phyloP scores from a whole-genome alignment of 2,888 invertebrate species.

The Colletes collaris region DNA sequence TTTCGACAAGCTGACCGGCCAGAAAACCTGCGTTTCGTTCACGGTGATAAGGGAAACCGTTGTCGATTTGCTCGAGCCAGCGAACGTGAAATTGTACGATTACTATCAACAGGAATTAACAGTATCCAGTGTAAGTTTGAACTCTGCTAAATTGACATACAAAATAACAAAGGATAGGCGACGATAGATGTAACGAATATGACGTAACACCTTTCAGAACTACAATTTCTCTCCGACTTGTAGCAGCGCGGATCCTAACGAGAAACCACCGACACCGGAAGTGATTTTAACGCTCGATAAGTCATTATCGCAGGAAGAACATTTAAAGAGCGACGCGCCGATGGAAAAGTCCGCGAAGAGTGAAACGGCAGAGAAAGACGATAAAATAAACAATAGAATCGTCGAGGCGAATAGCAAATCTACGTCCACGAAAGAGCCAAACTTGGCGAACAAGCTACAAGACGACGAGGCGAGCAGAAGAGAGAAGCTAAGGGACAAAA shows the following conservation, averaged over 20 bases:
- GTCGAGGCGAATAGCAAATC: slow-evolving; percentile 17
- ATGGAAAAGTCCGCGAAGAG: slow-evolving; percentile 33
- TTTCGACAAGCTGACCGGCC: slow-evolving; percentile 84
- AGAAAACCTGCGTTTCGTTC: slow-evolving; percentile 84
- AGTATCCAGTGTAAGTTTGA: slow-evolving; percentile 84
- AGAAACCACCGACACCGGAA: slow-evolving; percentile 62
- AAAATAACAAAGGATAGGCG: neutral
- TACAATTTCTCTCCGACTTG: slow-evolving; percentile 77
- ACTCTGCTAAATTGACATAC: neutral
- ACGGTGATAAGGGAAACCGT: slow-evolving; percentile 83
- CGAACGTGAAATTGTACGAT: slow-evolving; percentile 86
- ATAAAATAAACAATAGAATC: slow-evolving; percentile 39
- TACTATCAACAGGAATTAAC: slow-evolving; percentile 86
- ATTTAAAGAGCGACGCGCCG: slow-evolving; percentile 13
- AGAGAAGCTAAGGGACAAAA: slow-evolving; percentile 33
- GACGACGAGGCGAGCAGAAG: slow-evolving; percentile 42
- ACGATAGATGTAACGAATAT: neutral
- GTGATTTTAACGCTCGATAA: slow-evolving; percentile 49
- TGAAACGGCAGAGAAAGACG: slow-evolving; percentile 37
- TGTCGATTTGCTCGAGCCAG: slow-evolving; percentile 84
- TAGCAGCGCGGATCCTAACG: slow-evolving; percentile 69
- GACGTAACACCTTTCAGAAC: slow-evolving; percentile 67
- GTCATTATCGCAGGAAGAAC: neutral
- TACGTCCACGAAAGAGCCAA: neutral
- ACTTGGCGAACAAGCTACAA: slow-evolving; percentile 39